These are phyloP conservation scores for Marasmarcha lunaedactyla DNA, from an alignment of 2,888 invertebrate species.

Conservation along the genomic window DNA sequence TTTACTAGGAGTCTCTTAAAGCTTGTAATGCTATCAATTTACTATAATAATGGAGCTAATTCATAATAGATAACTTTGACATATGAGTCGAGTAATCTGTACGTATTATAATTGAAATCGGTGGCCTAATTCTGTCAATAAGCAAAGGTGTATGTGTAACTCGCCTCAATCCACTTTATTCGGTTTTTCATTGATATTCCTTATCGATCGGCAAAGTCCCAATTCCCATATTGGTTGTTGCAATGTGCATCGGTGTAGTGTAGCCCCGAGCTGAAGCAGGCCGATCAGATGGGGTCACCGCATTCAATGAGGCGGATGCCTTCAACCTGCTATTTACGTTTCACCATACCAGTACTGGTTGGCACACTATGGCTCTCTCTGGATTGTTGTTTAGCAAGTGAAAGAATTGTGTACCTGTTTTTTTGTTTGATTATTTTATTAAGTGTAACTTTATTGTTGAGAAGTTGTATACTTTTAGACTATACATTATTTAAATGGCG, in stretches of 20 bases:
- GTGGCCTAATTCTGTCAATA: no score
- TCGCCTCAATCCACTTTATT: neutral
- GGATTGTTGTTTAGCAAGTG: conserved; percentile 19
- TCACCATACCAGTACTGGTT: conserved; percentile 59
- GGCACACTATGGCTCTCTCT: conserved; percentile 58
- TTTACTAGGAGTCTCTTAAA: conserved; percentile 18
- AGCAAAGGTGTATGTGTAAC: neutral
- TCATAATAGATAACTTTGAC: no score
- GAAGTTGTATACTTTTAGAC: no score
- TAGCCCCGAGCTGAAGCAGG: conserved; percentile 29
- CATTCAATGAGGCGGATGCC: conserved; percentile 68
- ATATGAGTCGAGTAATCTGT: no score
- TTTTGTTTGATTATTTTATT: neutral
- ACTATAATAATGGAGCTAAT: no score
- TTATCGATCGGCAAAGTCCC: conserved; percentile 2
- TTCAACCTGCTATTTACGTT: conserved; percentile 65
- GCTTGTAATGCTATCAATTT: no score
- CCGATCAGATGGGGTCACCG: conserved; percentile 68
- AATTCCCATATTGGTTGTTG: conserved; percentile 15
- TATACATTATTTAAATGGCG: no score
- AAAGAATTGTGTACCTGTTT: neutral
- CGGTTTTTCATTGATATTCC: neutral
- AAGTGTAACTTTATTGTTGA: neutral
- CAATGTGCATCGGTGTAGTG: conserved; percentile 35
- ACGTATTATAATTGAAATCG: no score